Base-by-base conservation (phyloP, 2,888 invertebrate genomes). In the Steinernema carpocapsae region DNA sequence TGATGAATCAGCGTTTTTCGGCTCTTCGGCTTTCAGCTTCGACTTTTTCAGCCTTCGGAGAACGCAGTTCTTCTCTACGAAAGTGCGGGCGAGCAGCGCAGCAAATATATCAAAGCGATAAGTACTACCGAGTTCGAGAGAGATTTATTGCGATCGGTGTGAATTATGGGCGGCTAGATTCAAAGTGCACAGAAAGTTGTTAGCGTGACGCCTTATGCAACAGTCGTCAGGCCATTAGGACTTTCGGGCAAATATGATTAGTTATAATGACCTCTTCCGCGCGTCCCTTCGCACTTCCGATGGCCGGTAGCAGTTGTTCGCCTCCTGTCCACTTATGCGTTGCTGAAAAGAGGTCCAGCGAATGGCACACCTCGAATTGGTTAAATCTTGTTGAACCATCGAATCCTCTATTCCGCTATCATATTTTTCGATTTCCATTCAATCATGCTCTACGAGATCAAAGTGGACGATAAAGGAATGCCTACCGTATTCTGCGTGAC, bases 361-460 rank as follows among this genome's bases (percentile, higher is more conserved):
- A 37, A 37, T 10, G 37, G 10, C 3, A 37, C 10, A 10, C 37
- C 37, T 37, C 37, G 37, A 10, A 37, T 6, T 10, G 37, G 37
- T 6, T n/a, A n/a, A n/a, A n/a, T 48, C 2, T 48, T 48, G 6
- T 14, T 19, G 6, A 48, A 14, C 3, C 17, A 4, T 17, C 2
- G 17, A 48, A 17, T n/a, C 48, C 3, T 48, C n/a, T 14, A 7
- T 48, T 48, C 32, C 64, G 64, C 64, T 19, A 22, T 56, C 56
- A 64, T 64, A 64, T 64, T 48, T 26, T 26, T 26, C 22, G 56
- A 7, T 19, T 64, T 17, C 64, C 32, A 37, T 32, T 64, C 64
- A 29, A 64, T 64, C 64, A 64, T 64, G 32, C 32, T 64, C 64
- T 26, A 29, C 32, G 17, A 64, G 64, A 64, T 64, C 64, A 29